Percentiles rank a stretch among this genome's conserved stretches.
phyloP scores from a whole-genome alignment of 2,797 vertebrate species.

The Astyanax mexicanus region DNA sequence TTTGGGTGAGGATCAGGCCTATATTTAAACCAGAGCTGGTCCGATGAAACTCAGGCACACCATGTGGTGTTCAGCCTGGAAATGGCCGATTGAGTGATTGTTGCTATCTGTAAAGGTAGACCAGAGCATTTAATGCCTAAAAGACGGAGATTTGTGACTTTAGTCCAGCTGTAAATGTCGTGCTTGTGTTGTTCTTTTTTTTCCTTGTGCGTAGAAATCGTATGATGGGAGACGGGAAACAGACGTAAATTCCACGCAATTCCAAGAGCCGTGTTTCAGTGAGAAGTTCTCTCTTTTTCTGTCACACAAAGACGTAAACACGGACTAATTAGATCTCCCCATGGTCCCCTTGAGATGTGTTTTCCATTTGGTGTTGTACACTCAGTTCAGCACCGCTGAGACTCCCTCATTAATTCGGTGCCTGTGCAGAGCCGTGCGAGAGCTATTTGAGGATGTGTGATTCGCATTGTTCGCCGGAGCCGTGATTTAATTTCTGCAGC shows the following conservation, averaged over 20 bases:
- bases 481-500: conserved; percentile 15
- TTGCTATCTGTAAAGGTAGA: too few species aligned
- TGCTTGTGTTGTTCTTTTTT: conserved; percentile 43
- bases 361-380: conserved; percentile 62
- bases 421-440: conserved; percentile 51
- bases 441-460: conserved; percentile 44
- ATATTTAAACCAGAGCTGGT: too few species aligned
- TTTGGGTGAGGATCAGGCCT: too few species aligned
- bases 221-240: conserved; percentile 59
- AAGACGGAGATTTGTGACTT: not conserved
- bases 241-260: conserved; percentile 53
- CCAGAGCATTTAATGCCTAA: not conserved
- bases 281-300: conserved; percentile 39
- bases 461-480: conserved; percentile 35
- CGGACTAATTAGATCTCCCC: conserved; percentile 73
- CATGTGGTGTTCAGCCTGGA: too few species aligned
- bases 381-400: conserved; percentile 57
- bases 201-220: too few species aligned
- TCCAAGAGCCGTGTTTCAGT: conserved; percentile 42
- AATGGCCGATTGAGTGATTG: too few species aligned
- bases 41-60: too few species aligned
- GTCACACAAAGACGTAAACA: conserved; percentile 68
- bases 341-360: conserved; percentile 59
- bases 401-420: conserved; percentile 69
- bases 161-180: conserved; percentile 47